Evolutionary conservation across 2,113 vertebrate species (phyloP).

Genomic region (Xiphophorus hellerii): DNA sequence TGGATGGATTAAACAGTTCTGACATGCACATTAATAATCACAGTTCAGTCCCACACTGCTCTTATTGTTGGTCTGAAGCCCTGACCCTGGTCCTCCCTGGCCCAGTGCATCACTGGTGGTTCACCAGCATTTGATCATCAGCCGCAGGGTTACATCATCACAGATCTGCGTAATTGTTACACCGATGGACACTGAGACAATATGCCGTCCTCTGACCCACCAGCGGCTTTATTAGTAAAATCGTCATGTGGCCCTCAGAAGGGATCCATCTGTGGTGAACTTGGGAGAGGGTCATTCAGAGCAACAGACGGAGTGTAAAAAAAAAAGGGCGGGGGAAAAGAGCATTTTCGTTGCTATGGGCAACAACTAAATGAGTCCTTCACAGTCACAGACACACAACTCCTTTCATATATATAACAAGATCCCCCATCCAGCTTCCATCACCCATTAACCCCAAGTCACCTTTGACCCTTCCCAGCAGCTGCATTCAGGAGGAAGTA

Average conservation of each 20-base stretch:
- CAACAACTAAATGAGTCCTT: conserved; percentile 30
- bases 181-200: no score
- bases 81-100: neutral
- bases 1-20: neutral
- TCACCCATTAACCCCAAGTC: conserved; percentile 30
- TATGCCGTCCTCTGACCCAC: neutral
- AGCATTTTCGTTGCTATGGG: conserved; percentile 40
- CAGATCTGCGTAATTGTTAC: neutral
- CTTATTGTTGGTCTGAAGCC: conserved; percentile 21
- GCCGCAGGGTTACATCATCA: conserved; percentile 1
- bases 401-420: conserved; percentile 55
- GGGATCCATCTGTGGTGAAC: conserved; percentile 1
- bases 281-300: conserved; percentile 4
- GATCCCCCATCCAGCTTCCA: conserved; percentile 31
- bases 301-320: conserved; percentile 1
- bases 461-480: conserved; percentile 47
- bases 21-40: conserved; percentile 13
- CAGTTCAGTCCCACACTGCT: conserved; percentile 22
- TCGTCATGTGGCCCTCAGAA: neutral
- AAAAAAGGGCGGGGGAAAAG: fast-evolving
- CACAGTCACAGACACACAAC: conserved; percentile 47
- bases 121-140: conserved; percentile 18
- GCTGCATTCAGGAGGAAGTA: conserved; percentile 39
- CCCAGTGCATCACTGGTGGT: conserved; percentile 8
- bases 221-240: no score